These are phyloP conservation scores for Spongia lamella DNA, from an alignment of 37 sponge, comb jelly and placozoan species.

Conservation along the genomic window DNA sequence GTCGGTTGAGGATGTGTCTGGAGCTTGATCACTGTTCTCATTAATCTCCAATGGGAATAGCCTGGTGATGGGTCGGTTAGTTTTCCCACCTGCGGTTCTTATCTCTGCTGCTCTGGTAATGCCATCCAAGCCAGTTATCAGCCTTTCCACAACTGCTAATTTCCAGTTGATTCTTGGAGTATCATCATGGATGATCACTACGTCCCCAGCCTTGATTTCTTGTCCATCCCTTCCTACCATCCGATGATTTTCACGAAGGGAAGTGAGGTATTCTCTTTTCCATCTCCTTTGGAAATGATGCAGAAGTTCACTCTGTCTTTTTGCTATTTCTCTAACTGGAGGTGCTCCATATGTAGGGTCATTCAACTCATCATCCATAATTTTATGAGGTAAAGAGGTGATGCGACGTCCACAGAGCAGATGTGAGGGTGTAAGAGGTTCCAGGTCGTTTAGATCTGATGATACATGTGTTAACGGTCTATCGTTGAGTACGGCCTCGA, in stretches of 20 bases:
- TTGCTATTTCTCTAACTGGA: conserved; percentile 30
- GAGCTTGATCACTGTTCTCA: no score
- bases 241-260: conserved; percentile 28
- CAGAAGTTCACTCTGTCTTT: conserved; percentile 19
- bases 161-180: conserved; percentile 34
- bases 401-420: conserved; percentile 42
- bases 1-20: no score
- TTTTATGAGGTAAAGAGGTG: conserved; percentile 29
- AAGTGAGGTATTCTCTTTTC: conserved; percentile 37
- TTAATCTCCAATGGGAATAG: no score
- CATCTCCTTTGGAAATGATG: conserved; percentile 45
- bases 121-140: conserved; percentile 32
- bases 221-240: not conserved
- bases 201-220: conserved; percentile 11
- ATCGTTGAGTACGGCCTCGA: conserved; percentile 26
- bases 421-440: conserved; percentile 46
- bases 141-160: conserved; percentile 5
- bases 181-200: conserved; percentile 40
- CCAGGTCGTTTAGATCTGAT: conserved; percentile 10
- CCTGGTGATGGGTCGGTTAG: no score
- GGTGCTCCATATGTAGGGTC: conserved; percentile 8
- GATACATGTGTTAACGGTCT: conserved; percentile 27
- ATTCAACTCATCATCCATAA: conserved; percentile 33
- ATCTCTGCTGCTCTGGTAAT: conserved; percentile 25
- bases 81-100: no score